Conservation (phyloP, 2,797 vertebrate species). For the Tauraco hartlaubi region DNA sequence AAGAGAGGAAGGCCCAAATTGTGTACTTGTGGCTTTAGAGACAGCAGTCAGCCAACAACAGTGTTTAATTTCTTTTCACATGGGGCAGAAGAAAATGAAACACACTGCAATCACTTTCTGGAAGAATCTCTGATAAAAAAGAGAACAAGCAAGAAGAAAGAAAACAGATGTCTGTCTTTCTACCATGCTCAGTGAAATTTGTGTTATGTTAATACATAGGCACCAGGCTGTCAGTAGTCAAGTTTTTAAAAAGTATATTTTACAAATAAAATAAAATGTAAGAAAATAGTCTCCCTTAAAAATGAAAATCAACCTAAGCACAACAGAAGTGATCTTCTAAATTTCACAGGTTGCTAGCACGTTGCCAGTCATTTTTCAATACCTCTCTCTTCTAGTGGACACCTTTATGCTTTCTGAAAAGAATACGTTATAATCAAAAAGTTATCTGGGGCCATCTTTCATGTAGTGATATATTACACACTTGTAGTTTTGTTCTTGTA, state of each 20-base stretch:
- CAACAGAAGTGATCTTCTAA: not conserved
- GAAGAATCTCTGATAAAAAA: not conserved
- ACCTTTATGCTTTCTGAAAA: not conserved
- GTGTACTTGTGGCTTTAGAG: constrained; percentile 4
- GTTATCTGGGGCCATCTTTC: not conserved
- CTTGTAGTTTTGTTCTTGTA: not conserved
- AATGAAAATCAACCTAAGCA: not conserved
- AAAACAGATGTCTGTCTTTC: not conserved
- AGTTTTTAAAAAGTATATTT: not conserved
- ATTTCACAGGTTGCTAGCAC: not conserved
- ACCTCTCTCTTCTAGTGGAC: not conserved
- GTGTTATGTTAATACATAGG: not conserved
- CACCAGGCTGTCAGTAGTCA: not conserved
- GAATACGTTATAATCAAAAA: not conserved
- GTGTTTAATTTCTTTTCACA: constrained; percentile 34
- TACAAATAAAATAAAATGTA: not conserved
- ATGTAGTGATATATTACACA: not conserved
- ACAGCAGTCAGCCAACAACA: not conserved
- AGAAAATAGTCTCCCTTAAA: not conserved
- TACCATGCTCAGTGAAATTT: not conserved
- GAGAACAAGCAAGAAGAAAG: not conserved
- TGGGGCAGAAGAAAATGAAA: not conserved
- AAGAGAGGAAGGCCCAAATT: not conserved
- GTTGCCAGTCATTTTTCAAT: not conserved
- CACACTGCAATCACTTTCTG: not conserved